Percentiles rank a stretch among this genome's conserved stretches.
phyloP scores from a whole-genome alignment of 53 echinoderm and acorn worm genomes.

The Stichopus horrens region DNA sequence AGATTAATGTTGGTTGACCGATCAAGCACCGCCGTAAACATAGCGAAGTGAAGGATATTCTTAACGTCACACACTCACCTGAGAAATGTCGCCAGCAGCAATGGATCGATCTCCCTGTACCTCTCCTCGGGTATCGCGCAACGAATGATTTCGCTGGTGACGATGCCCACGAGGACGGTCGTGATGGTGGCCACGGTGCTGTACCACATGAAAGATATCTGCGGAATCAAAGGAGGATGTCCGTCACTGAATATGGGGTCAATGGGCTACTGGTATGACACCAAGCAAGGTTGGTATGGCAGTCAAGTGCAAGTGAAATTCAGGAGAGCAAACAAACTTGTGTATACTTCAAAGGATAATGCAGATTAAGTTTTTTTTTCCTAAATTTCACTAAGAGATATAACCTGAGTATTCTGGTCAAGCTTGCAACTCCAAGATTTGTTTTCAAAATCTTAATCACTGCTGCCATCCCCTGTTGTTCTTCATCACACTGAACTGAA shows the following conservation, averaged over 20 bases:
- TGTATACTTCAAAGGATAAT: background rate
- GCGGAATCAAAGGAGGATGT: background rate
- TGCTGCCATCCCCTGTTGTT: too few species aligned
- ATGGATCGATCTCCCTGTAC: slow-evolving; percentile 73
- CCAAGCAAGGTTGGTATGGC: background rate
- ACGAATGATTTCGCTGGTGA: slow-evolving; percentile 86
- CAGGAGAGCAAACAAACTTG: background rate
- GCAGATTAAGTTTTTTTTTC: background rate
- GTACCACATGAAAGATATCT: slow-evolving; percentile 99
- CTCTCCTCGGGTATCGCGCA: slow-evolving; percentile 73
- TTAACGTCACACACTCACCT: slow-evolving; percentile 58
- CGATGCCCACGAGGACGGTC: slow-evolving; percentile 74
- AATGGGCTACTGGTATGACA: too few species aligned
- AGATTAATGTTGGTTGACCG: too few species aligned
- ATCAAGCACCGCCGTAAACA: too few species aligned
- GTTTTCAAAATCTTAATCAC: too few species aligned
- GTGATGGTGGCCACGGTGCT: slow-evolving; percentile 70
- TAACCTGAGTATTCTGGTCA: too few species aligned
- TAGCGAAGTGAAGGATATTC: background rate
- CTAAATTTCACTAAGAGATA: too few species aligned
- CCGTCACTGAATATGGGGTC: background rate
- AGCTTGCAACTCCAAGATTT: too few species aligned
- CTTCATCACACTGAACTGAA: too few species aligned
- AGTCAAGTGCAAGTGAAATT: background rate
- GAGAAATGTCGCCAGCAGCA: slow-evolving; percentile 85